These are phyloP conservation scores for Hypotaenidia okinawae DNA, from an alignment of 2,797 vertebrate species.

Conservation along the genomic window DNA sequence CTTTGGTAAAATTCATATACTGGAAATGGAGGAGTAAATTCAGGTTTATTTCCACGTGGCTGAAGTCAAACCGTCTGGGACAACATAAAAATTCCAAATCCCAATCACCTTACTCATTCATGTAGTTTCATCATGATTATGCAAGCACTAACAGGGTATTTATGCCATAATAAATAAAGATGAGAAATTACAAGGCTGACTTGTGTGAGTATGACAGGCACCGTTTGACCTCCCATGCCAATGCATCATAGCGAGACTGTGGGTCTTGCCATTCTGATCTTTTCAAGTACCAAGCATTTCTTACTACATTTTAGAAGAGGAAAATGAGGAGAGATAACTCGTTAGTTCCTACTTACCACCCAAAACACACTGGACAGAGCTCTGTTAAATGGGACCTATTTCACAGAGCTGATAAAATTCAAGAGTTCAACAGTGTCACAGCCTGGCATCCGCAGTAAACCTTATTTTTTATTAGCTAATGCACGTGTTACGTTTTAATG, in stretches of 20 bases:
- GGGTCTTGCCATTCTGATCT: not conserved
- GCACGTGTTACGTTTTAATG: conserved; percentile 46
- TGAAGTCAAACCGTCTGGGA: not conserved
- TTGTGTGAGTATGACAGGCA: not conserved
- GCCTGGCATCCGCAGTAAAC: conserved; percentile 39
- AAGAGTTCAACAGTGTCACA: conserved; percentile 40
- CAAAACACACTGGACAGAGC: not conserved
- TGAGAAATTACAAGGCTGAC: not conserved
- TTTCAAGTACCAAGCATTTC: not conserved
- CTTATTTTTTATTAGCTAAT: conserved; percentile 48
- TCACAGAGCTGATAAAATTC: conserved; percentile 46
- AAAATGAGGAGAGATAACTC: not conserved
- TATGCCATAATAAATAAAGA: not conserved
- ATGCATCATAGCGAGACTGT: not conserved
- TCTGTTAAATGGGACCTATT: conserved; percentile 8
- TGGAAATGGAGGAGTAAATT: conserved; percentile 28
- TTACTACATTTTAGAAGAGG: not conserved
- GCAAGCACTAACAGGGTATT: not conserved
- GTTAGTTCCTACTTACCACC: not conserved
- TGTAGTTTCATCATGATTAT: conserved; percentile 52
- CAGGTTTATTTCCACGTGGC: not conserved
- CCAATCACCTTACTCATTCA: conserved; percentile 29
- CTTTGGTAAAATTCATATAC: conserved; percentile 25
- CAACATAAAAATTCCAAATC: conserved; percentile 21
- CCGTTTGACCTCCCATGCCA: not conserved